phyloP scores from a whole-genome alignment of 1,140 invertebrate genomes.

The Andrena cerasifolii region DNA sequence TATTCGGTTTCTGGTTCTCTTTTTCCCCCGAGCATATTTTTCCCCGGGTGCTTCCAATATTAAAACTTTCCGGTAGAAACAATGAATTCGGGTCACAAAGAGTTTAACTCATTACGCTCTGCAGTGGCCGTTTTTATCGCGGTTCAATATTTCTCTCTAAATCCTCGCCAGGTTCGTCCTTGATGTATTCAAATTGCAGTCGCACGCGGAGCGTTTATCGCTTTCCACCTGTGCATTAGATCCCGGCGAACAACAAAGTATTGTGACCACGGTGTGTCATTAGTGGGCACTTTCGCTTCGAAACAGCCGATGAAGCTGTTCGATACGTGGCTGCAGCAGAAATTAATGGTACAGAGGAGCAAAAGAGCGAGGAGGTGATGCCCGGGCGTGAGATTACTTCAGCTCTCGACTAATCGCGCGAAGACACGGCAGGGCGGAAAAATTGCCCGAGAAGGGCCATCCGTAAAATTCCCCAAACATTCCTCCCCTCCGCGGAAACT shows the following conservation, averaged over 20 bases:
- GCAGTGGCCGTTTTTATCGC: not conserved
- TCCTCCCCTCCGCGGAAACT: no score
- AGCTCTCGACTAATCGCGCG: constrained; percentile 1
- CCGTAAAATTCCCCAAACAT: no score
- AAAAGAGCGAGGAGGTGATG: constrained; percentile 3
- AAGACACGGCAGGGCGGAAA: not conserved
- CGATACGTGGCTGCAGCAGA: not conserved
- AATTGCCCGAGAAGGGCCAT: no score
- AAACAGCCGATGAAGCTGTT: not conserved
- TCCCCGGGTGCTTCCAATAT: constrained; percentile 2
- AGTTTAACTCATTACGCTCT: not conserved
- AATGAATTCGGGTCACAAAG: constrained; percentile 22
- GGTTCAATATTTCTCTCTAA: constrained; percentile 26
- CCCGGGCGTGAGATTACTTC: not conserved
- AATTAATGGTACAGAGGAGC: not conserved
- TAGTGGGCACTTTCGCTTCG: not conserved
- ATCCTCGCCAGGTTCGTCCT: not conserved
- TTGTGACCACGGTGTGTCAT: not conserved
- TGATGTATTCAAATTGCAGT: not conserved
- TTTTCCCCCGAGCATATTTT: not conserved
- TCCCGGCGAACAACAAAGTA: not conserved
- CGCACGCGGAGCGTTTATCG: not conserved
- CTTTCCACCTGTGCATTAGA: no score
- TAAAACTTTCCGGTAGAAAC: constrained; percentile 6
- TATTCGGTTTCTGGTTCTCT: constrained; percentile 13